A percentile compares a stretch with the other conserved stretches of the same genome.
These are phyloP conservation scores for Rhagoletis zephyria DNA, from an alignment of 1,140 invertebrate genomes.

Conservation along the genomic window DNA sequence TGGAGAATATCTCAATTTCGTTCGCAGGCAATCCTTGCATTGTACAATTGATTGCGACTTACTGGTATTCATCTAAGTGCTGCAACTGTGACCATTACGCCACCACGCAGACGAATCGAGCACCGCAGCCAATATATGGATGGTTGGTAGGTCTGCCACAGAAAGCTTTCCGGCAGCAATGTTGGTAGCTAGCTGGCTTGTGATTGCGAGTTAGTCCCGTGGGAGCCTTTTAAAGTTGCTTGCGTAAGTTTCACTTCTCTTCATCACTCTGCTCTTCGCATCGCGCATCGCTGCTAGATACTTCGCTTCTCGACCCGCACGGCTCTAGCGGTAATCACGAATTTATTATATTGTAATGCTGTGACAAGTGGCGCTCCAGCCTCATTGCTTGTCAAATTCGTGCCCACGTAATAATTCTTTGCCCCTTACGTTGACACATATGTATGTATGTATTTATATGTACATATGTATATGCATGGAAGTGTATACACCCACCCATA, in stretches of 20 bases:
- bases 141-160: not conserved
- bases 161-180: not conserved
- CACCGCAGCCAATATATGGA: not conserved
- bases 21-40: constrained; percentile 19
- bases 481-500: not conserved
- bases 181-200: not conserved
- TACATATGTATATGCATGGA: too few species aligned
- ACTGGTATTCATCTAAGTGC: constrained; percentile 18
- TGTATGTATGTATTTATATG: not conserved
- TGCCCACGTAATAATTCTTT: constrained; percentile 51
- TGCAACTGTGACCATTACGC: constrained; percentile 27
- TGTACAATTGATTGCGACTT: constrained; percentile 35
- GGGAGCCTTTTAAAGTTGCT: constrained; percentile 68
- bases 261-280: not conserved
- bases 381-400: constrained; percentile 50
- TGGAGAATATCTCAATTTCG: constrained; percentile 56
- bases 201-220: constrained; percentile 59
- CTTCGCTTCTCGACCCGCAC: constrained; percentile 56
- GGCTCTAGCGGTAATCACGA: constrained; percentile 70
- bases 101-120: constrained; percentile 27
- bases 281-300: too few species aligned
- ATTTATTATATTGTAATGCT: constrained; percentile 73
- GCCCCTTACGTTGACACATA: not conserved
- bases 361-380: constrained; percentile 70
- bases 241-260: constrained; percentile 60